Percentiles rank a stretch among this genome's conserved stretches.
Conservation (phyloP, 1,140 invertebrate genomes). For the Drosophila punjabiensis region DNA sequence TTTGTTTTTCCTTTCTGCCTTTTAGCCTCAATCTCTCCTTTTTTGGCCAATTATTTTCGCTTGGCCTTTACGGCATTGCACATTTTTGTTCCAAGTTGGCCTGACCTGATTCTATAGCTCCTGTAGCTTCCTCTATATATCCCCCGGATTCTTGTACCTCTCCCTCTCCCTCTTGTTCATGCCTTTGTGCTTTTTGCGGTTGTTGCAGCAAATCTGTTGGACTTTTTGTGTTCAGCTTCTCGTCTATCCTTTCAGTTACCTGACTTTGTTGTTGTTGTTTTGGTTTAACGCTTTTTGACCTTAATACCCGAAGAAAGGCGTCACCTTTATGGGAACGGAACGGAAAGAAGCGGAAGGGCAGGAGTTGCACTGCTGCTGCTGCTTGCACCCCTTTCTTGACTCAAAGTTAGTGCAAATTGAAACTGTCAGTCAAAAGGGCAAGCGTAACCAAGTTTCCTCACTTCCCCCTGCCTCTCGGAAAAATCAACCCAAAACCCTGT, state of each 20-base stretch:
- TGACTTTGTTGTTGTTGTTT: slow-evolving; percentile 59
- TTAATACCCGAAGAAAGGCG: slow-evolving; percentile 77
- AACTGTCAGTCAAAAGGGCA: slow-evolving; percentile 69
- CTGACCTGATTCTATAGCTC: slow-evolving; percentile 70
- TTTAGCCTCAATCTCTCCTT: slow-evolving; percentile 18
- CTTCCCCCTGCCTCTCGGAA: not conserved
- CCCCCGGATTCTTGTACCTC: not conserved
- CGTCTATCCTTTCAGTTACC: slow-evolving; percentile 57
- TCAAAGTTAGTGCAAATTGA: slow-evolving; percentile 80
- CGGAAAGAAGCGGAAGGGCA: not conserved
- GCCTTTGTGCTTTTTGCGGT: slow-evolving; percentile 68
- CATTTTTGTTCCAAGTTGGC: slow-evolving; percentile 50
- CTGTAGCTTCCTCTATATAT: slow-evolving; percentile 25
- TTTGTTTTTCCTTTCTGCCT: slow-evolving; percentile 19
- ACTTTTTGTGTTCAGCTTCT: slow-evolving; percentile 50
- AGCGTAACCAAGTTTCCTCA: slow-evolving; percentile 17
- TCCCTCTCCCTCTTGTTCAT: slow-evolving; percentile 37
- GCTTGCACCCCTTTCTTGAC: slow-evolving; percentile 26
- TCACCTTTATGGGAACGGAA: slow-evolving; percentile 53
- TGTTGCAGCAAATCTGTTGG: slow-evolving; percentile 72
- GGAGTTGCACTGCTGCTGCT: not conserved
- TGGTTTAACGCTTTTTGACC: slow-evolving; percentile 81
- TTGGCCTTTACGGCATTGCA: slow-evolving; percentile 67
- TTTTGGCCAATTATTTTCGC: slow-evolving; percentile 74
- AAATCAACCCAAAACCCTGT: slow-evolving; percentile 19